Conservation (phyloP, 2,113 vertebrate genomes). For the Potamarius usumacintae region DNA sequence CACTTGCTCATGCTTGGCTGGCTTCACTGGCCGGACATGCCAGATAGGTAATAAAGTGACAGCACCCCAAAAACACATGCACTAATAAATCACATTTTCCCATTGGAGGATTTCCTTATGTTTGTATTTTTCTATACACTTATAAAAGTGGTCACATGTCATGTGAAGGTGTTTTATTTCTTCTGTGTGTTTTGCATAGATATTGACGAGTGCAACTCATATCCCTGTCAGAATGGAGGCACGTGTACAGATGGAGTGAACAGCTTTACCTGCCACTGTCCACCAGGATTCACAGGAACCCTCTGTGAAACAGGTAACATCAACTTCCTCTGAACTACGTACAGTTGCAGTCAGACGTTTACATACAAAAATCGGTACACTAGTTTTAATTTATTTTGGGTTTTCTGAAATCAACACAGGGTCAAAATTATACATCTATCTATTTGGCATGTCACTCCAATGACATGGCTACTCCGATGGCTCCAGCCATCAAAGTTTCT, state of each 20-base stretch:
- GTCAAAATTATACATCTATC: no score
- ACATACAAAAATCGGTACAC: no score
- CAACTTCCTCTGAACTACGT: no score
- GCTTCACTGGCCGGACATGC: constrained; percentile 87
- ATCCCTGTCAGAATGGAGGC: constrained; percentile 75
- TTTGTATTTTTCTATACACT: constrained; percentile 21
- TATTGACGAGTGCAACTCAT: constrained; percentile 73
- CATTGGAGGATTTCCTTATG: constrained; percentile 17
- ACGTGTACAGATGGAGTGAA: constrained; percentile 71
- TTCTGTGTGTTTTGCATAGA: constrained; percentile 60
- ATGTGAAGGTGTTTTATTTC: neutral
- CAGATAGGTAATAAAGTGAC: constrained; percentile 82
- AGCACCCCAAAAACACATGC: neutral
- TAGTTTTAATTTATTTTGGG: no score
- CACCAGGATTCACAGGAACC: constrained; percentile 68
- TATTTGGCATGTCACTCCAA: no score
- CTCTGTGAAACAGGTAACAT: constrained; percentile 75
- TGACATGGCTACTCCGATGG: no score
- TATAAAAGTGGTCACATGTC: constrained; percentile 17
- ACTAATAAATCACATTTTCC: neutral
- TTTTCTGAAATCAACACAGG: no score
- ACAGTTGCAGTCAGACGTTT: no score
- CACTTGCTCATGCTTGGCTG: constrained; percentile 90
- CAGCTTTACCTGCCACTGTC: constrained; percentile 71
- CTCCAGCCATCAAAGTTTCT: no score